Percentiles rank a stretch among this genome's conserved stretches.
Conservation (phyloP, 2,797 vertebrate species). For the Channallabes apus region DNA sequence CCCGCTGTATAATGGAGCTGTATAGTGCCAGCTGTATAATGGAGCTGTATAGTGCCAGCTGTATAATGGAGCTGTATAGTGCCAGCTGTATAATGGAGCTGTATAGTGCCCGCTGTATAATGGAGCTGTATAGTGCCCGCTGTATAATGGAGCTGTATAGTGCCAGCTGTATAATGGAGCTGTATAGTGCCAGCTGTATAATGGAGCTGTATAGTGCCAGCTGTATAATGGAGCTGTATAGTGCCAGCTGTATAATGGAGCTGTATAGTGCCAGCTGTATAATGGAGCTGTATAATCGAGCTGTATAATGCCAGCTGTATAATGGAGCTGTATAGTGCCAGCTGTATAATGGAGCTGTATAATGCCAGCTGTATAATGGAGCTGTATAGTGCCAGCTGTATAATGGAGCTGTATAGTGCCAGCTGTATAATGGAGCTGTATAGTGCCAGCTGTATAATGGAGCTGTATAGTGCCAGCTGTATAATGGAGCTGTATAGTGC, state of each 20-base stretch:
- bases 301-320: not conserved
- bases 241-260: not conserved
- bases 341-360: not conserved
- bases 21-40: not conserved
- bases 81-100: not conserved
- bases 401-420: not conserved
- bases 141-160: not conserved
- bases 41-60: not conserved
- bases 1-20: not conserved
- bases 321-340: not conserved
- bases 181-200: not conserved
- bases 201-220: not conserved
- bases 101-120: not conserved
- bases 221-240: not conserved
- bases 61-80: not conserved
- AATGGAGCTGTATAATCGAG: too few relatives aligned
- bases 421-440: not conserved
- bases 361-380: not conserved
- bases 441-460: not conserved
- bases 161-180: not conserved
- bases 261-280: not conserved
- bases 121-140: not conserved
- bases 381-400: not conserved
- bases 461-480: not conserved
- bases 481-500: not conserved